Percentiles rank a stretch among this genome's conserved stretches.
These are phyloP conservation scores for Panthera tigris DNA, from an alignment of 2,113 vertebrate genomes.

Conservation along the genomic window DNA sequence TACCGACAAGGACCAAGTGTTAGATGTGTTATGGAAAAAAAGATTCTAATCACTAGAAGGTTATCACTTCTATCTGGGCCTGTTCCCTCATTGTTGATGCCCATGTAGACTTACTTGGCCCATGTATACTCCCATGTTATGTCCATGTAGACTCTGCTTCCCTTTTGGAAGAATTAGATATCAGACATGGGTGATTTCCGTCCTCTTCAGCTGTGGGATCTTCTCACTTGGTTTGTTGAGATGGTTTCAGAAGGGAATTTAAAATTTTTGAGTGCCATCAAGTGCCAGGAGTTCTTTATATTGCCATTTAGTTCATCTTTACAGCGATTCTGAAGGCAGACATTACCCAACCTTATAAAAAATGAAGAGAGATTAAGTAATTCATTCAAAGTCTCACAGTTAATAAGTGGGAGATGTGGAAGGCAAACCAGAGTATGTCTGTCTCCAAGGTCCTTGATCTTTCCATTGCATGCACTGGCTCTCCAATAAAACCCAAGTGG, in stretches of 20 bases:
- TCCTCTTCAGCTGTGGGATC: background rate
- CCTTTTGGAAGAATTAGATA: background rate
- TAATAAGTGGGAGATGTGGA: background rate
- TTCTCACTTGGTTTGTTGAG: background rate
- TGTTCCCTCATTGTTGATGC: background rate
- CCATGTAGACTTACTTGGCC: background rate
- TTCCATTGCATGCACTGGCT: background rate
- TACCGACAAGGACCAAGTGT: background rate
- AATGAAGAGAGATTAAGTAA: background rate
- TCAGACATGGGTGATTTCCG: background rate
- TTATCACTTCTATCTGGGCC: background rate
- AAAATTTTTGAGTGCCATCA: background rate
- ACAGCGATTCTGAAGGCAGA: conserved; percentile 8
- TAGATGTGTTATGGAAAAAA: background rate
- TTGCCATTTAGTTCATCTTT: conserved; percentile 9
- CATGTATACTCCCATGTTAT: too few relatives aligned
- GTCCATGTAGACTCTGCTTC: too few relatives aligned
- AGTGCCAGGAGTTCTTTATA: background rate
- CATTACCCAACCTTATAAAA: background rate
- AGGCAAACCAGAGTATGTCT: background rate
- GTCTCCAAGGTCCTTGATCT: background rate
- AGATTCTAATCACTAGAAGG: background rate
- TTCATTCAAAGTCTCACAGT: background rate
- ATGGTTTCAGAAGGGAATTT: background rate
- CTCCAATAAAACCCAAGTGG: background rate